phyloP scores from a whole-genome alignment of 1,140 invertebrate genomes.

The Tetragonula clypearis region DNA sequence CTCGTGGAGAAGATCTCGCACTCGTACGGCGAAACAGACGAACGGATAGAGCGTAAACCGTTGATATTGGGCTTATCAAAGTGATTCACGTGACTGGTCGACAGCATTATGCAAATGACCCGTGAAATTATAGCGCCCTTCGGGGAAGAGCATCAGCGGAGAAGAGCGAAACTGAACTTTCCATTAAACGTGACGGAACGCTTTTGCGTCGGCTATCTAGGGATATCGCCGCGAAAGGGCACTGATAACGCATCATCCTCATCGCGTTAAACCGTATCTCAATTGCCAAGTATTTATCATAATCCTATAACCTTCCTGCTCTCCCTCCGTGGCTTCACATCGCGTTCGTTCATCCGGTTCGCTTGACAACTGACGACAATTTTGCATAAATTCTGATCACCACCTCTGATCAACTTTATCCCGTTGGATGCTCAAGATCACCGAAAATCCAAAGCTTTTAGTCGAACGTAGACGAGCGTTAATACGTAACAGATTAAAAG shows the following conservation, averaged over 20 bases:
- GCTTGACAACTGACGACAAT: too few relatives aligned
- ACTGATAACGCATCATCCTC: background rate
- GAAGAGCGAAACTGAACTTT: constrained; percentile 55
- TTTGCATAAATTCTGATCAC: too few relatives aligned
- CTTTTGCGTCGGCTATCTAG: constrained; percentile 1
- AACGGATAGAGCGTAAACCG: constrained; percentile 50
- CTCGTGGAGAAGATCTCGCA: constrained; percentile 16
- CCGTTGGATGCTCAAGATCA: too few relatives aligned
- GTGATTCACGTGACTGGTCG: constrained; percentile 61
- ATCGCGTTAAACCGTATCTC: background rate
- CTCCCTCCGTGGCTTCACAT: too few relatives aligned
- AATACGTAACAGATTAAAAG: too few relatives aligned
- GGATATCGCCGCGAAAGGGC: background rate
- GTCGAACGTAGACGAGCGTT: too few relatives aligned
- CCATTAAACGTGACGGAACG: constrained; percentile 33
- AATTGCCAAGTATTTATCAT: background rate
- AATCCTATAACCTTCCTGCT: too few relatives aligned
- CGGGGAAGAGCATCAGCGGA: constrained; percentile 34
- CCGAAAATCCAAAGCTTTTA: too few relatives aligned
- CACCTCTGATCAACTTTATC: too few relatives aligned
- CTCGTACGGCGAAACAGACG: constrained; percentile 39
- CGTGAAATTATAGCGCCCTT: constrained; percentile 64
- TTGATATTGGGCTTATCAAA: constrained; percentile 68
- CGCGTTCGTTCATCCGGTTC: too few relatives aligned
- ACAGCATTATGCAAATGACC: constrained; percentile 63